A percentile compares a stretch with the other conserved stretches of the same genome.
phyloP scores from a whole-genome alignment of 2,888 invertebrate genomes.

The Andricus curvator region DNA sequence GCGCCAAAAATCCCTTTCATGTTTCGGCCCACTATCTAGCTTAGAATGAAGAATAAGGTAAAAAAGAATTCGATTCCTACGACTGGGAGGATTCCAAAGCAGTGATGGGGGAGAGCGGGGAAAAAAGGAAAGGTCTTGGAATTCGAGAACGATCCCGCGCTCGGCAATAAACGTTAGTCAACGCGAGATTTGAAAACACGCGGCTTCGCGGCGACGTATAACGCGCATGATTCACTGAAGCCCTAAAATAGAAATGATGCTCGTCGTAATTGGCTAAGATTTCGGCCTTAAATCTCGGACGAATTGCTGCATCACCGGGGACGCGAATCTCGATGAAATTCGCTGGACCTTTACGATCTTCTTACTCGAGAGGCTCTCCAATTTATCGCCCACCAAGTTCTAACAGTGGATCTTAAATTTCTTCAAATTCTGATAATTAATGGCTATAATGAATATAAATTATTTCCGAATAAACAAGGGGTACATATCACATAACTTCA shows the following conservation, averaged over 20 bases:
- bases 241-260: constrained; percentile 74
- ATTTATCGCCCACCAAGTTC: neutral
- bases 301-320: constrained; percentile 46
- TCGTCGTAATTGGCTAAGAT: constrained; percentile 60
- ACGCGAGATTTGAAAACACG: constrained; percentile 59
- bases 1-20: constrained; percentile 1
- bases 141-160: constrained; percentile 50
- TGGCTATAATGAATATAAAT: neutral
- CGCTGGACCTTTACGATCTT: constrained; percentile 48
- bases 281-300: constrained; percentile 60
- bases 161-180: constrained; percentile 66
- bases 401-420: neutral
- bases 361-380: constrained; percentile 4
- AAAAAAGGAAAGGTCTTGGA: constrained; percentile 52
- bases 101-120: constrained; percentile 23
- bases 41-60: neutral
- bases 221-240: constrained; percentile 64
- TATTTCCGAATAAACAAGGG: neutral
- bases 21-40: neutral
- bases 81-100: neutral
- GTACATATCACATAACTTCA: neutral
- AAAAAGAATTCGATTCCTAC: constrained; percentile 14
- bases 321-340: constrained; percentile 45
- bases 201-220: constrained; percentile 50
- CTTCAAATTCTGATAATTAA: neutral